Base-by-base conservation (phyloP, 2,888 invertebrate species). In the Masnerella sp. region DNA sequence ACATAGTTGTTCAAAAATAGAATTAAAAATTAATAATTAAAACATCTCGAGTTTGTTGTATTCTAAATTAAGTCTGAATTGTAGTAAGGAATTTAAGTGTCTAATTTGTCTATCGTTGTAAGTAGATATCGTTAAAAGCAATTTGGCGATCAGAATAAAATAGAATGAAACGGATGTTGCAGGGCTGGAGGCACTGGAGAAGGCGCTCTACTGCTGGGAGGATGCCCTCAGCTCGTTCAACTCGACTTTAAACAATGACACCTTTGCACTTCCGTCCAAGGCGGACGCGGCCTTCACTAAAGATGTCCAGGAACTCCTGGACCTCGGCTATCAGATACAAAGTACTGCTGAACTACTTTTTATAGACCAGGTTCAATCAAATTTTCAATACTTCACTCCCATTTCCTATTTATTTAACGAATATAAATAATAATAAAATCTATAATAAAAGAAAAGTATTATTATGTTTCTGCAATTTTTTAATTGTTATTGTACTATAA, bases 121-220 rank as follows among this genome's bases (percentile, higher is more conserved):
- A 61, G 68, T 68, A 64, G 72, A 69, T 71, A 70, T 73, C 43
- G 70, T 73, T 75, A 67, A 73, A 72, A 73, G 75, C 61, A 77
- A 71, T 70, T 71, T 72, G 34, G 67, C 54, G 49, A 70, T 75
- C 68, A 71, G 69, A 54, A 45, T 75, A 65, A 75, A 72, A 58
- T 74, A 67, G 69, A 69, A 76, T 68, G 61, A 76, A 78, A 77
- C 74, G 72, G 76, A 77, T 78, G 70, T 69, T 78, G 34, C 87
- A 94, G 96, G 97, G 30, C 94, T 98, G 93, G 97, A 98, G 88
- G 95, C 97, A 0, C 88, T 98, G 79, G 96, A 96, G 83, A 94
- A 94, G 12, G 96, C 96, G 74, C 94, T 98, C 78, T 95, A 94
- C 84, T 96, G 94, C 86, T 98, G 97, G 97, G 97, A 98, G 88